phyloP scores from a whole-genome alignment of 2,888 invertebrate genomes.

The Harpalus rufipes region DNA sequence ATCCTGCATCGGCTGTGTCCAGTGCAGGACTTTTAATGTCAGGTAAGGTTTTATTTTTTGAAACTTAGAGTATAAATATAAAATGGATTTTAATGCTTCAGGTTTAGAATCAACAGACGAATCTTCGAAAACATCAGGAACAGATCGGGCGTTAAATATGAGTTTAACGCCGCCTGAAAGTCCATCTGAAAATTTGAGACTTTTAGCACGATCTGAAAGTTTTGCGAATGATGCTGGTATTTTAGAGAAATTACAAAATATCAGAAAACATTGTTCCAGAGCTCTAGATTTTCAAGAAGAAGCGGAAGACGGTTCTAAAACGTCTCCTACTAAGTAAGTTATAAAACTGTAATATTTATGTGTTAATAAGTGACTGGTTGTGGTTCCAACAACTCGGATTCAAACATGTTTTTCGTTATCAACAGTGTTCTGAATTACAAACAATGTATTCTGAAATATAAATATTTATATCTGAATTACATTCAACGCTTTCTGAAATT shows the following conservation, averaged over 20 bases:
- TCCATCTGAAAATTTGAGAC: slow-evolving; percentile 80
- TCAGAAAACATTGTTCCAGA: slow-evolving; percentile 79
- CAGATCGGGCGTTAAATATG: slow-evolving; percentile 69
- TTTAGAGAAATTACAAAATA: slow-evolving; percentile 83
- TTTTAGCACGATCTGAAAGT: slow-evolving; percentile 84
- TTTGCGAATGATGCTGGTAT: slow-evolving; percentile 90
- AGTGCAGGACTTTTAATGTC: slow-evolving; percentile 80
- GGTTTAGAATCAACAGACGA: slow-evolving; percentile 57
- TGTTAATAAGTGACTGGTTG: too few species aligned
- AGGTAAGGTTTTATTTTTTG: slow-evolving; percentile 68
- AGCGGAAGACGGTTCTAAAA: slow-evolving; percentile 75
- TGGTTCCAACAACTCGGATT: too few species aligned
- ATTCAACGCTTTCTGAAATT: too few species aligned
- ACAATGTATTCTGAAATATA: too few species aligned
- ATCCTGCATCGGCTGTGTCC: slow-evolving; percentile 73
- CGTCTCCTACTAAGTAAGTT: slow-evolving; percentile 80
- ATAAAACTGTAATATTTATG: too few species aligned
- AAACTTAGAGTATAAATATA: too few species aligned
- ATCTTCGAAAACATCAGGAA: slow-evolving; percentile 22
- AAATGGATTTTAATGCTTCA: neutral
- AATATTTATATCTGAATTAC: too few species aligned
- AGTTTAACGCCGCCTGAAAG: slow-evolving; percentile 79
- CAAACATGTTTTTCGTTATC: too few species aligned
- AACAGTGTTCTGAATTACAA: too few species aligned
- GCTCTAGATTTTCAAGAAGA: slow-evolving; percentile 79